These are phyloP conservation scores for Acipenser transmontanus DNA, from an alignment of 2,797 vertebrate genomes.

Conservation along the genomic window DNA sequence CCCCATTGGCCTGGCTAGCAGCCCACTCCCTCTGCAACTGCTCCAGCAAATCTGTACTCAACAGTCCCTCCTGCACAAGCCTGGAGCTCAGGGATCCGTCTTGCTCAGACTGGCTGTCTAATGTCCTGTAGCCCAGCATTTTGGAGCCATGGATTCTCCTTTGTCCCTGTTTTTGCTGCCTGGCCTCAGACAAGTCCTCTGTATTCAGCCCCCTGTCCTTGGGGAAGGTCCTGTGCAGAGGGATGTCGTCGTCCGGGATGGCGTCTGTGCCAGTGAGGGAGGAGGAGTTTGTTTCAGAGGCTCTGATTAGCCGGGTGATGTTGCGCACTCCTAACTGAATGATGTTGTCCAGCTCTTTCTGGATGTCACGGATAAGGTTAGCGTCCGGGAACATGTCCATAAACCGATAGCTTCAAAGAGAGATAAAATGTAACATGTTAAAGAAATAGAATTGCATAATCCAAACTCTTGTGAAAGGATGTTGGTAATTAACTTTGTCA, in stretches of 20 bases:
- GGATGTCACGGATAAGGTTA: constrained; percentile 67
- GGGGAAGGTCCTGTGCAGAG: constrained; percentile 23
- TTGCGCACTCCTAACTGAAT: constrained; percentile 84
- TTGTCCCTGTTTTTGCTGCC: constrained; percentile 24
- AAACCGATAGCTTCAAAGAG: constrained; percentile 80
- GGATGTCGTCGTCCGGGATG: constrained; percentile 20
- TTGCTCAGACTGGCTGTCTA: not conserved
- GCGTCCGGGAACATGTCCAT: constrained; percentile 98
- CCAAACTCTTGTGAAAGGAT: no score
- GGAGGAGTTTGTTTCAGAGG: constrained; percentile 52
- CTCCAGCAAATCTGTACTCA: constrained; percentile 76
- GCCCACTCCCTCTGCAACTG: constrained; percentile 87
- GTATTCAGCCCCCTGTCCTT: constrained; percentile 15
- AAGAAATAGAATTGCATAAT: no score
- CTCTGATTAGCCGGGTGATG: constrained; percentile 88
- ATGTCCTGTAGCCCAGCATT: constrained; percentile 13
- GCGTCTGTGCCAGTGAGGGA: constrained; percentile 13
- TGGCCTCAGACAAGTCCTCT: constrained; percentile 13
- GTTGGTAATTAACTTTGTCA: no score
- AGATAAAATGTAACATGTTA: no score
- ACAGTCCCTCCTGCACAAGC: constrained; percentile 78
- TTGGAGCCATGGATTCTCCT: constrained; percentile 26
- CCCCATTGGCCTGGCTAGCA: constrained; percentile 36
- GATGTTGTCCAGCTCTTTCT: constrained; percentile 75
- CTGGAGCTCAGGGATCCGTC: constrained; percentile 63